Evolutionary conservation across 2,113 vertebrate genomes (phyloP), one percentile per base, ranked within the genome.

Genomic region (Seriola dumerili): DNA sequence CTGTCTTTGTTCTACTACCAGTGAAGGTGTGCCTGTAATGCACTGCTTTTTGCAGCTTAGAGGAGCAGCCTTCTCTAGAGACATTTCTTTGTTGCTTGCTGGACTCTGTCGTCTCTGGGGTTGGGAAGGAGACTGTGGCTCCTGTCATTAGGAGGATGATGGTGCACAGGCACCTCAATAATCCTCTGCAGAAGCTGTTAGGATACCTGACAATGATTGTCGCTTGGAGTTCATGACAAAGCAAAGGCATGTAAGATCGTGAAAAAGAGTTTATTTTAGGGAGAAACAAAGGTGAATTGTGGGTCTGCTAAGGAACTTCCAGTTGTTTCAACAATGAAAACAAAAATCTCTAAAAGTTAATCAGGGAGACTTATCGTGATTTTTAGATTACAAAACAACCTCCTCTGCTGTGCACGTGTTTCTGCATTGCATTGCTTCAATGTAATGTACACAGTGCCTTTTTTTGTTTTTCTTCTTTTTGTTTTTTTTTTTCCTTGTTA

Each of bases 121-220:
- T 54, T 0, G 8, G 5, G 23, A 66, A 16, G 42, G 29, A 71
- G 46, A 34, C 29, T 19, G 54, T 52, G 13, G 6, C 44, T 40
- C 32, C 29, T 13, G 46, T 48, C 0, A 46, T 79, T 4, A 69
- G 40, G n/a, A 58, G 36, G 54, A 76, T 4, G 23, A 29, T 77
- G 32, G 54, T 52, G 68, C 25, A 65, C 42, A 38, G 72, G 54
- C 55, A n/a, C 32, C 14, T 63, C 40, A 12, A 8, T 64, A 62
- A 50, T 65, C 38, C 29, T 52, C 19, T 61, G 21, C 5, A 6
- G 50, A 71, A 21, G 50, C 11, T 71, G 8, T 42, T 34, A 80
- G 32, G 38, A 42, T n/a, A 25, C 84, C 73, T 73, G 13, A 68
- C 46, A 73, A 29, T 81, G 36, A 77, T 70, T 55, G 9, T 42